phyloP scores from a whole-genome alignment of 2,888 invertebrate species.

The Oxyscelio sp. region DNA sequence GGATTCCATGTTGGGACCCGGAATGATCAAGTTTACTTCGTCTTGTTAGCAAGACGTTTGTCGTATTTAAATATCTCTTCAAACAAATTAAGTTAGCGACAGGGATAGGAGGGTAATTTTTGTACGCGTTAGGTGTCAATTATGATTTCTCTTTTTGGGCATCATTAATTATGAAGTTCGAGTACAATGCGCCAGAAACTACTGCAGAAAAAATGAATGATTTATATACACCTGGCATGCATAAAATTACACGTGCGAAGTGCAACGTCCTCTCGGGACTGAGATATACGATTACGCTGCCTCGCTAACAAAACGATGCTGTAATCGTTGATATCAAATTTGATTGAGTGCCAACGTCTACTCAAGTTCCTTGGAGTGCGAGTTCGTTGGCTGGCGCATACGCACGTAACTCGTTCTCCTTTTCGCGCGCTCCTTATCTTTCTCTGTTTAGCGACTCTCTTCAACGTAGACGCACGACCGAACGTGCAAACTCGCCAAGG shows the following conservation, averaged over 20 bases:
- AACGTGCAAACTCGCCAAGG: constrained; percentile 51
- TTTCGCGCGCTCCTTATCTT: constrained; percentile 18
- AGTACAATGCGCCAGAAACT: constrained; percentile 23
- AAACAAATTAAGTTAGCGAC: too few relatives aligned
- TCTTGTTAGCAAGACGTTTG: too few relatives aligned
- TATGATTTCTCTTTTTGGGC: constrained; percentile 35
- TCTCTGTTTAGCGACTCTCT: constrained; percentile 17
- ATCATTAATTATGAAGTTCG: constrained; percentile 38
- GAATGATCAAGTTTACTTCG: too few relatives aligned
- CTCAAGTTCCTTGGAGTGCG: constrained; percentile 12
- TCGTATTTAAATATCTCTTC: too few relatives aligned
- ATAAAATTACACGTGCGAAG: constrained; percentile 61
- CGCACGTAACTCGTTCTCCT: constrained; percentile 44
- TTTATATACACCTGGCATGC: constrained; percentile 61
- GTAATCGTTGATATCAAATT: constrained; percentile 71
- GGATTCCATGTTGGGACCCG: too few relatives aligned
- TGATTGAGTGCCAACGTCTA: constrained; percentile 69
- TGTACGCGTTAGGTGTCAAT: too few relatives aligned
- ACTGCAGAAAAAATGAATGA: too few relatives aligned
- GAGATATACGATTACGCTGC: constrained; percentile 61
- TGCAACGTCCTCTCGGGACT: constrained; percentile 66
- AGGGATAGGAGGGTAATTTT: too few relatives aligned
- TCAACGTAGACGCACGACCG: constrained; percentile 35
- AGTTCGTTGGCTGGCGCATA: constrained; percentile 46
- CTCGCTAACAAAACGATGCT: constrained; percentile 58